Percentiles rank a stretch among this genome's conserved stretches.
Evolutionary conservation across 2,888 invertebrate genomes (phyloP).

Genomic region (Drosophila kanekoi): DNA sequence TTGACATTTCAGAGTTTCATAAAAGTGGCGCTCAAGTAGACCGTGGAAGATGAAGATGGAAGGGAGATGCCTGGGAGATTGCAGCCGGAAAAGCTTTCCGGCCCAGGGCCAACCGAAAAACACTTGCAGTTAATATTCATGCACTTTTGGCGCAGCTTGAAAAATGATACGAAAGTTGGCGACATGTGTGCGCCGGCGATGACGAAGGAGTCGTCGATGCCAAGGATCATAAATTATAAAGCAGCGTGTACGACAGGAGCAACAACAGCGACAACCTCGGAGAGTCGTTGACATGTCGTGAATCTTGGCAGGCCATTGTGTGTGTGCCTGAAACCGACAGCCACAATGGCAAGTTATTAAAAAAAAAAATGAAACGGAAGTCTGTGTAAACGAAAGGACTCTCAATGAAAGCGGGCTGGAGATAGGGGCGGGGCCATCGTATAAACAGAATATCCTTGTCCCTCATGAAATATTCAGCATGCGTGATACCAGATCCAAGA

Average conservation of each 20-base stretch:
- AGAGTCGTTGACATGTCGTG: constrained; percentile 55
- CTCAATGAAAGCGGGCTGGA: neutral
- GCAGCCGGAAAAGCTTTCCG: constrained; percentile 20
- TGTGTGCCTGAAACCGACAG: constrained; percentile 62
- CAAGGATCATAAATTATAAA: constrained; percentile 77
- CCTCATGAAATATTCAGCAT: constrained; percentile 72
- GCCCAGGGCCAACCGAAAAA: constrained; percentile 1
- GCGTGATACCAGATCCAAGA: constrained; percentile 48
- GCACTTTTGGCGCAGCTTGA: constrained; percentile 69
- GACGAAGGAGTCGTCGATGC: constrained; percentile 65
- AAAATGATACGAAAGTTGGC: constrained; percentile 67
- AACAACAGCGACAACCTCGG: constrained; percentile 27
- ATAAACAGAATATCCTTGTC: too few species aligned
- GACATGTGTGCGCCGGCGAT: constrained; percentile 52
- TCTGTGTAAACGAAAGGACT: constrained; percentile 37
- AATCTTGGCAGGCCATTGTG: constrained; percentile 45
- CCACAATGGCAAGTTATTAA: constrained; percentile 73
- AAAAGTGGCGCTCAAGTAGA: constrained; percentile 51
- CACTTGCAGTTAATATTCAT: constrained; percentile 79
- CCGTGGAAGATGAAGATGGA: neutral
- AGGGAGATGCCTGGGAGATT: neutral
- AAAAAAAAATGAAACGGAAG: constrained; percentile 56
- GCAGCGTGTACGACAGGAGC: constrained; percentile 57
- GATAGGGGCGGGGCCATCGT: too few species aligned
- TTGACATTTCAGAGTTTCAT: constrained; percentile 57